Conservation (phyloP, 2,113 vertebrate species). For the Bagarius yarrelli region DNA sequence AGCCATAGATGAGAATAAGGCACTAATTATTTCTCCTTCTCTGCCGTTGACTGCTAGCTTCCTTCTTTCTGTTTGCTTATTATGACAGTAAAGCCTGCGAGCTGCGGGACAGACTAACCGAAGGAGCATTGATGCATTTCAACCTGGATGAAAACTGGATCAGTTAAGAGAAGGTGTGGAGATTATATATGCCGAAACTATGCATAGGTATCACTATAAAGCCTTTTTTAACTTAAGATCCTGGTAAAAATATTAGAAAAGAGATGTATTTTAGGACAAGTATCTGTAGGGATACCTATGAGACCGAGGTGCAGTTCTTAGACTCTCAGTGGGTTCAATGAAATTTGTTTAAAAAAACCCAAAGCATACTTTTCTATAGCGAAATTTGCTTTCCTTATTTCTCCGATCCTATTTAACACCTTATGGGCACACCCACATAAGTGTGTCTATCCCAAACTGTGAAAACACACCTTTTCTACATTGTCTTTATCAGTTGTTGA, state of each 20-base stretch:
- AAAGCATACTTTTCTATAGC: neutral
- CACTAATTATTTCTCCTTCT: slow-evolving; percentile 46
- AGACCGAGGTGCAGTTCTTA: neutral
- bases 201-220: no score
- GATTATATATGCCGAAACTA: no score
- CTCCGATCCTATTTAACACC: no score
- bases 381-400: neutral
- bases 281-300: neutral
- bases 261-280: no score
- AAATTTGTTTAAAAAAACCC: neutral
- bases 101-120: slow-evolving; percentile 19
- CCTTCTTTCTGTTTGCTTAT: slow-evolving; percentile 45
- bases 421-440: no score
- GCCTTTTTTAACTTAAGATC: no score
- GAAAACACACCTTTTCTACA: no score
- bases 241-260: neutral
- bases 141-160: slow-evolving; percentile 6
- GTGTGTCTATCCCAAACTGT: no score
- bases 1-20: slow-evolving; percentile 18
- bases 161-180: neutral
- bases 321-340: neutral
- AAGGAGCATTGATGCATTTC: slow-evolving; percentile 32
- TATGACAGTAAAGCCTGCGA: slow-evolving; percentile 35
- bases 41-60: slow-evolving; percentile 29
- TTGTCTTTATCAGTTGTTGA: no score